Conservation (phyloP, 2,113 vertebrate species). For the Austrofundulus limnaeus region DNA sequence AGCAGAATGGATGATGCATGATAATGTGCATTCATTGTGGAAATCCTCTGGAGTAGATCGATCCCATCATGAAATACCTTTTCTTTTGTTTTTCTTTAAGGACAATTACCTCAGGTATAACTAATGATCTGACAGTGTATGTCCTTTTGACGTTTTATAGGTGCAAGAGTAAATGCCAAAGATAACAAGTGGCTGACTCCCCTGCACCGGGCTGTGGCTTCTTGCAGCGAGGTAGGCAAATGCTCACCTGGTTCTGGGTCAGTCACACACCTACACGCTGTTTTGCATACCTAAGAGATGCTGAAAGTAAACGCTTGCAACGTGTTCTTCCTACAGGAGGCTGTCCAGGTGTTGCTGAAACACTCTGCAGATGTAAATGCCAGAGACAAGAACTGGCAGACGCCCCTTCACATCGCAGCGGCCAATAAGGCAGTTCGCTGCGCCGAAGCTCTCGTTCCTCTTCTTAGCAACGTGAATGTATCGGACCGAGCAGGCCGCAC, state of each 20-base stretch:
- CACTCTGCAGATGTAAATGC: slow-evolving; percentile 98
- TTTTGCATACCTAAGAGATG: background rate
- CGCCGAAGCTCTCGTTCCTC: slow-evolving; percentile 93
- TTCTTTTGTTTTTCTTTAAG: background rate
- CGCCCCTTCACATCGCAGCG: slow-evolving; percentile 94
- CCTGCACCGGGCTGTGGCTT: slow-evolving; percentile 97
- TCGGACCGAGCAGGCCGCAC: slow-evolving; percentile 95
- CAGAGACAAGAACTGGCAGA: slow-evolving; percentile 99
- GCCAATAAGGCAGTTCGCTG: slow-evolving; percentile 97
- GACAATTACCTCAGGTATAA: background rate
- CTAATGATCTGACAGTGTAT: slow-evolving; percentile 1
- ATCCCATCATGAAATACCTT: no score
- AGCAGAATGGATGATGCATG: no score
- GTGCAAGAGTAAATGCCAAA: slow-evolving; percentile 99
- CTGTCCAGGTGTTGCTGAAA: slow-evolving; percentile 95
- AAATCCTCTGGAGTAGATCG: no score
- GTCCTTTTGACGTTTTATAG: slow-evolving; percentile 68
- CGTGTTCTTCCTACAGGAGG: slow-evolving; percentile 82
- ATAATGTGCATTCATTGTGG: no score
- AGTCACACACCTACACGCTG: background rate
- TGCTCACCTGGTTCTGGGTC: background rate
- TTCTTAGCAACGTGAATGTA: slow-evolving; percentile 96
- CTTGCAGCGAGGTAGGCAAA: slow-evolving; percentile 92
- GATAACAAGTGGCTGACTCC: slow-evolving; percentile 99
- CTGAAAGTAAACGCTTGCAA: background rate